phyloP scores from a whole-genome alignment of 2,113 vertebrate species.

The Leucoraja erinaceus region DNA sequence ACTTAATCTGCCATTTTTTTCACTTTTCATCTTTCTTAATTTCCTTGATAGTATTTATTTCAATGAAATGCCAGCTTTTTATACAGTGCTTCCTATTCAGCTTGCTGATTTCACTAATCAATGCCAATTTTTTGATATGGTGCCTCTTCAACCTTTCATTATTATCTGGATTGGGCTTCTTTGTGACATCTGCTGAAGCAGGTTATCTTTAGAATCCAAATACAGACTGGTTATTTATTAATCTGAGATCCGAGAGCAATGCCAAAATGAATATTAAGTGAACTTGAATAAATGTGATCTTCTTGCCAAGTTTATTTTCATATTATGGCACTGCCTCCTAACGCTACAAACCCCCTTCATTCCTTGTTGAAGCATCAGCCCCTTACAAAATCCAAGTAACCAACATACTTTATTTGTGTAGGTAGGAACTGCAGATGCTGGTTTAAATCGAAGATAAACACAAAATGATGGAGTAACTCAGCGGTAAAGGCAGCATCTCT shows the following conservation, averaged over 20 bases:
- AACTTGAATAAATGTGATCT: background rate
- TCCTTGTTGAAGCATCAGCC: background rate
- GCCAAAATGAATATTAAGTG: background rate
- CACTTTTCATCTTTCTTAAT: constrained; percentile 2
- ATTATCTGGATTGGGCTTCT: background rate
- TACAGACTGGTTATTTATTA: background rate
- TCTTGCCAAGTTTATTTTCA: background rate
- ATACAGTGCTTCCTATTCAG: background rate
- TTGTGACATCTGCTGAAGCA: background rate
- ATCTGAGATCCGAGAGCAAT: background rate
- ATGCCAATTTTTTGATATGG: background rate
- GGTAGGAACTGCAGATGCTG: too few species aligned
- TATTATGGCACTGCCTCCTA: background rate
- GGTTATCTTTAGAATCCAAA: background rate
- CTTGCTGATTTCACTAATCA: background rate
- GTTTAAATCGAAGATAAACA: too few species aligned
- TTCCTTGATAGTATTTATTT: background rate
- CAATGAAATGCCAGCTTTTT: background rate
- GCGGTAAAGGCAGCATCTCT: too few species aligned
- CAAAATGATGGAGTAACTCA: too few species aligned
- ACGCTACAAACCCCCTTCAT: background rate
- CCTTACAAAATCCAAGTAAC: background rate
- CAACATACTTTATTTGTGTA: background rate
- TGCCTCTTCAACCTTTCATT: background rate
- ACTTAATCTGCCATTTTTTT: background rate